Base-by-base conservation (phyloP, 2,113 vertebrate genomes). In the Narcine bancroftii region DNA sequence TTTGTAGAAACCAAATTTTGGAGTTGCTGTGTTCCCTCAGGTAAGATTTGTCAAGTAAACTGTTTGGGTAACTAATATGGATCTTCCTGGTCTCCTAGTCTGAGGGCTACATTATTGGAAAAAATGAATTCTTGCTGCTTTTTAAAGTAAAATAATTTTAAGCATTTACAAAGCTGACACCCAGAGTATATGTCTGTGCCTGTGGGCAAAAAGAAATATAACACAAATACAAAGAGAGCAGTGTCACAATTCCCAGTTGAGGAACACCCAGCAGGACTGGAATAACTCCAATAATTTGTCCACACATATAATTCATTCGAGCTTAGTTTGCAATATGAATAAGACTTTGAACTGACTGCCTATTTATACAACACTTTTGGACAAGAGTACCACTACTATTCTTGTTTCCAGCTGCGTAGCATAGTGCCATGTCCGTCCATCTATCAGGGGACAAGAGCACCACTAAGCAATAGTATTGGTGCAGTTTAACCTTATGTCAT, bases 221-320 rank as follows among this genome's bases (percentile, higher is more conserved):
- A 33, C 50, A 60, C 33, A 85, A 85, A 85, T 15, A 85, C 81
- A 85, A 85, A 85, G 53, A 60, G 33, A 56, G n/a, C 81, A 85
- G 53, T 85, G 50, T 60, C 50, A 60, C 50, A 33, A n/a, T 60
- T 85, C 50, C 76, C 42, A 50, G 3, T 33, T 60, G 29, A 60
- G 29, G 81, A 85, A 85, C 81, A 85, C 53, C 50, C 81, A 85
- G 81, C 53, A 36, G 53, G 81, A 60, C 81, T 85, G 81, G 81
- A 85, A 33, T 50, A 60, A 15, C 33, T 36, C 29, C 81, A 85
- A 60, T 9, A n/a, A 56, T 60, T 53, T 85, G 81, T n/a, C 81
- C 81, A 85, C 81, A 85, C 50, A n/a, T 85, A 36, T 85, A 2
- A 56, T 5, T 60, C 81, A 56, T 53, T 85, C 50, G 81, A 85